Conservation (phyloP, 2,888 invertebrate species). For the Drosophila anceps region DNA sequence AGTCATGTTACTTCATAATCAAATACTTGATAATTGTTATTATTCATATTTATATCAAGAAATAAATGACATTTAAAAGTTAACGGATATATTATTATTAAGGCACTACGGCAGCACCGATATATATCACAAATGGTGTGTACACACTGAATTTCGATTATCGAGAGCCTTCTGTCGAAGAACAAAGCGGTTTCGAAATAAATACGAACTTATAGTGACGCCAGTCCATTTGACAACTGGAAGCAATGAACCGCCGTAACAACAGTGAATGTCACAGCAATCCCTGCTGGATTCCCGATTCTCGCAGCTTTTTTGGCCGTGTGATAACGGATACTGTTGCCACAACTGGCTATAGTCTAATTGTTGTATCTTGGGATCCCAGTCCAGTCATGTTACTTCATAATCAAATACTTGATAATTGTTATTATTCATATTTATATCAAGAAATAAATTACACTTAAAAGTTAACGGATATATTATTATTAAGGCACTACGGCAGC, state of each 20-base stretch:
- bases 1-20: background rate
- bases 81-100: background rate
- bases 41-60: background rate
- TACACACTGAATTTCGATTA: background rate
- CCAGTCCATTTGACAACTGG: background rate
- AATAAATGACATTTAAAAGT: background rate
- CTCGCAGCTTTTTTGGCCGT: no score
- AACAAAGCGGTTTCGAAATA: no score
- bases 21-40: background rate
- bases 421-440: no score
- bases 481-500: no score
- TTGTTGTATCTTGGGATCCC: no score
- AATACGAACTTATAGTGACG: background rate
- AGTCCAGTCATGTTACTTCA: no score
- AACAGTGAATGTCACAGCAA: background rate
- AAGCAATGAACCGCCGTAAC: background rate
- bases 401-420: no score
- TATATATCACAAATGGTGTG: background rate
- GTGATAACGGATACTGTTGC: no score
- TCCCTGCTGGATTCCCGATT: slow-evolving; percentile 24
- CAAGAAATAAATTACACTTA: no score
- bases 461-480: no score
- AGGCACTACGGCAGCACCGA: background rate
- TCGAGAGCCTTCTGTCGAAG: no score
- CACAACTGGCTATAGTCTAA: no score